Conservation (phyloP, 2,888 invertebrate species). For the Barypeithes pellucidus region DNA sequence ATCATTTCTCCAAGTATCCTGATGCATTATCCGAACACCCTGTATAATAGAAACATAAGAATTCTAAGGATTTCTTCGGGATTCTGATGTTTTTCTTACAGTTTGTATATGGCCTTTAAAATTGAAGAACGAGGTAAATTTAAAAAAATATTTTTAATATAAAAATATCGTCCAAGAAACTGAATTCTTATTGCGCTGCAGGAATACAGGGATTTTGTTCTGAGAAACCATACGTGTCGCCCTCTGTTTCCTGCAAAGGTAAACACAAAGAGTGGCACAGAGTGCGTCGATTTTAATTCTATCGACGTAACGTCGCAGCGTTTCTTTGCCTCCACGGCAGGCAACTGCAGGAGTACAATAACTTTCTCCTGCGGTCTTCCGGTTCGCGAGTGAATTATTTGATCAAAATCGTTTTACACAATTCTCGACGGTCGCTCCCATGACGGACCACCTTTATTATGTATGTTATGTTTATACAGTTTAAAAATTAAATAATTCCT, state of each 20-base stretch:
- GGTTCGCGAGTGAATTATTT: constrained; percentile 28
- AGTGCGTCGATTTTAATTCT: neutral
- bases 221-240: neutral
- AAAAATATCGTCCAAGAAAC: too few relatives aligned
- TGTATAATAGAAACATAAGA: too few relatives aligned
- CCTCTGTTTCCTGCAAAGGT: neutral
- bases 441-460: constrained; percentile 3
- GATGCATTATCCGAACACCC: too few relatives aligned
- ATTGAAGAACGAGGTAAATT: too few relatives aligned
- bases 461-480: constrained; percentile 7
- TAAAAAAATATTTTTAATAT: too few relatives aligned
- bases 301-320: neutral
- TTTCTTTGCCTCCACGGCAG: neutral
- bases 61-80: too few relatives aligned
- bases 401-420: neutral
- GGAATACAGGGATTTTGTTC: neutral
- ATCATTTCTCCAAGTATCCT: too few relatives aligned
- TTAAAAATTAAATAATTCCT: neutral
- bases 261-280: neutral
- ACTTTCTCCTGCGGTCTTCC: constrained; percentile 34
- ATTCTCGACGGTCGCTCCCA: constrained; percentile 1
- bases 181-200: too few relatives aligned
- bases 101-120: too few relatives aligned
- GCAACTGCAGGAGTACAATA: constrained; percentile 15
- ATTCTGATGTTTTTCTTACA: too few relatives aligned